Conservation (phyloP, 2,888 invertebrate species). For the Rhorus exstirpatorius region DNA sequence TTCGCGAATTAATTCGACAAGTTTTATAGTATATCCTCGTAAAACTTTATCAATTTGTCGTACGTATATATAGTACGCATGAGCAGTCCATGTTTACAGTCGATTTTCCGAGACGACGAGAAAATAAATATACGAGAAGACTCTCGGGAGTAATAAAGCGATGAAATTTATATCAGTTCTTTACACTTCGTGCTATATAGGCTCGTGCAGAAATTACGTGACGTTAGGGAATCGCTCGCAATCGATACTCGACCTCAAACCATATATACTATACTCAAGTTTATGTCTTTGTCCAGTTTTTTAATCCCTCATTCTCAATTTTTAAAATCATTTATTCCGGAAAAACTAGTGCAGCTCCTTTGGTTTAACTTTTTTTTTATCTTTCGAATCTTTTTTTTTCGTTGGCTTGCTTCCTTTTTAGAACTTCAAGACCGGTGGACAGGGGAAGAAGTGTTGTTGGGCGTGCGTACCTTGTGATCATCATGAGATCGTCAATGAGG, state of each 20-base stretch:
- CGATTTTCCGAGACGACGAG: slow-evolving; percentile 7
- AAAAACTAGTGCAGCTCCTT: too few species aligned
- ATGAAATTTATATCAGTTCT: slow-evolving; percentile 52
- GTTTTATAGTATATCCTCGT: not conserved
- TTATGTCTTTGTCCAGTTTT: slow-evolving; percentile 35
- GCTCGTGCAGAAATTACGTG: slow-evolving; percentile 35
- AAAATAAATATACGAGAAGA: not conserved
- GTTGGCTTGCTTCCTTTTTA: slow-evolving; percentile 74
- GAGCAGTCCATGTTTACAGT: slow-evolving; percentile 13
- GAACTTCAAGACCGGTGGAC: slow-evolving; percentile 88
- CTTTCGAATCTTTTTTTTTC: not conserved
- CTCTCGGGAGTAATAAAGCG: slow-evolving; percentile 49
- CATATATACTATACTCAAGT: too few species aligned
- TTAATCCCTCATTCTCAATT: too few species aligned
- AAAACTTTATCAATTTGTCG: slow-evolving; percentile 17
- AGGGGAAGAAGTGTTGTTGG: slow-evolving; percentile 92
- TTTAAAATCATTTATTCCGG: too few species aligned
- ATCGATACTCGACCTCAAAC: too few species aligned
- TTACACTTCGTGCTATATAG: not conserved
- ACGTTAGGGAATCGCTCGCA: slow-evolving; percentile 6
- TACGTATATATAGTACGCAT: not conserved
- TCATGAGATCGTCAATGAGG: slow-evolving; percentile 88
- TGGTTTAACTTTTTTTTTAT: not conserved
- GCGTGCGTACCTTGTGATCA: slow-evolving; percentile 90
- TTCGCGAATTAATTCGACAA: not conserved